A percentile compares a stretch with the other conserved stretches of the same genome.
Conservation (phyloP, 2,888 invertebrate genomes). For the Macroteleia sp. region DNA sequence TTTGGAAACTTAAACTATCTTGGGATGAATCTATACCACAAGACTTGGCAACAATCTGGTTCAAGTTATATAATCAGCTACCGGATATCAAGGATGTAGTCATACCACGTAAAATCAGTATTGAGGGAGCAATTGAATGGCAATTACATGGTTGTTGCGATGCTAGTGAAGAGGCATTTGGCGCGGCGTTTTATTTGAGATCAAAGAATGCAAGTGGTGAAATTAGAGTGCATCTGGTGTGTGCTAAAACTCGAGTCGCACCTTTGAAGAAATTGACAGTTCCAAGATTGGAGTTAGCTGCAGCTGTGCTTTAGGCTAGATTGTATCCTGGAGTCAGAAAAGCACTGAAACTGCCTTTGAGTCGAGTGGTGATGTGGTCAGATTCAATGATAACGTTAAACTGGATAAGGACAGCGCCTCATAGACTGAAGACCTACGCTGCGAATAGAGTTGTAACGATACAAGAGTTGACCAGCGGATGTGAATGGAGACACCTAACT, state of each 20-base stretch:
- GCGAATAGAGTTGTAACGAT: background rate
- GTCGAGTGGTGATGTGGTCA: constrained; percentile 1
- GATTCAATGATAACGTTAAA: constrained; percentile 11
- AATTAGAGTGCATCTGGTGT: background rate
- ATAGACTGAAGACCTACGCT: background rate
- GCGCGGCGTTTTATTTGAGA: constrained; percentile 6
- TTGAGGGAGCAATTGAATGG: background rate
- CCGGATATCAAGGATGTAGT: background rate
- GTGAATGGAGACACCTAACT: constrained; percentile 17
- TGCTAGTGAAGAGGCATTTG: constrained; percentile 15
- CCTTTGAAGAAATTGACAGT: constrained; percentile 21
- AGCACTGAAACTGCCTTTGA: background rate
- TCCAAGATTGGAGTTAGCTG: constrained; percentile 11
- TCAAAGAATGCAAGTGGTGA: background rate
- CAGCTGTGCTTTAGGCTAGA: background rate
- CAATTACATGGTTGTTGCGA: constrained; percentile 19
- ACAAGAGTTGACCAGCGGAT: background rate
- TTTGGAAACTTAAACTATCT: constrained; percentile 6
- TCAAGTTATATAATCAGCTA: background rate
- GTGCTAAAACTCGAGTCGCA: constrained; percentile 15
- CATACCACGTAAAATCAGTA: constrained; percentile 1
- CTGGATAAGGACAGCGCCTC: constrained; percentile 6
- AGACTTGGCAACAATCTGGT: constrained; percentile 5
- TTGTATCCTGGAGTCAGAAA: background rate
- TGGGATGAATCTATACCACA: constrained; percentile 16